Evolutionary conservation across 2,888 invertebrate species (phyloP).

Genomic region (Syritta pipiens): DNA sequence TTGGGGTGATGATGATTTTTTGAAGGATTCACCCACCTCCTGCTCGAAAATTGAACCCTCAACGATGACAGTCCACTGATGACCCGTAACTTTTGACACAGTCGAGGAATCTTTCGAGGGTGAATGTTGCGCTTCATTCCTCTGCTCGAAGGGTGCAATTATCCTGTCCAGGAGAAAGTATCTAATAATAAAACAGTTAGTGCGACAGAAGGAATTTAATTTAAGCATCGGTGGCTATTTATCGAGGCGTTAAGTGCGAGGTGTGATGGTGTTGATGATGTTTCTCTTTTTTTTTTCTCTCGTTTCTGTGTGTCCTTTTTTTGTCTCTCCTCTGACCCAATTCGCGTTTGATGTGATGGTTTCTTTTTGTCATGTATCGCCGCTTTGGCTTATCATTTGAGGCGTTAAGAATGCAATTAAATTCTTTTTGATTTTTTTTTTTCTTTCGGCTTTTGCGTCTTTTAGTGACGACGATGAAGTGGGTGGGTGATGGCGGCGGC

Average conservation of each 20-base stretch:
- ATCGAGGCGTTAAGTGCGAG: conserved; percentile 68
- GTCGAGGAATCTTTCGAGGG: no score
- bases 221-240: conserved; percentile 69
- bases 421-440: conserved; percentile 60
- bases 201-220: conserved; percentile 69
- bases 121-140: no score
- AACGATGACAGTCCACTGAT: conserved; percentile 60
- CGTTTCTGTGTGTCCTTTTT: conserved; percentile 8
- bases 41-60: conserved; percentile 62
- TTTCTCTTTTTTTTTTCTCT: conserved; percentile 23
- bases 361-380: conserved; percentile 42
- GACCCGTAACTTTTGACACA: conserved; percentile 68
- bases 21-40: conserved; percentile 38
- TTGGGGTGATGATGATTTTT: conserved; percentile 47
- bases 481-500: no score
- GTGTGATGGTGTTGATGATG: conserved; percentile 59
- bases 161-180: conserved; percentile 50
- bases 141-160: conserved; percentile 44
- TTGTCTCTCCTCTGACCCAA: conserved; percentile 52
- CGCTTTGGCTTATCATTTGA: conserved; percentile 62
- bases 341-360: conserved; percentile 61
- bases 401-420: conserved; percentile 68
- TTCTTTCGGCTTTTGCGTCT: conserved; percentile 13
- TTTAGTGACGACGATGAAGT: no score
- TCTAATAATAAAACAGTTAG: conserved; percentile 67